Evolutionary conservation across 2,797 vertebrate species (phyloP), one percentile per base, ranked within the genome.

Genomic region (Argyrosomus regius): DNA sequence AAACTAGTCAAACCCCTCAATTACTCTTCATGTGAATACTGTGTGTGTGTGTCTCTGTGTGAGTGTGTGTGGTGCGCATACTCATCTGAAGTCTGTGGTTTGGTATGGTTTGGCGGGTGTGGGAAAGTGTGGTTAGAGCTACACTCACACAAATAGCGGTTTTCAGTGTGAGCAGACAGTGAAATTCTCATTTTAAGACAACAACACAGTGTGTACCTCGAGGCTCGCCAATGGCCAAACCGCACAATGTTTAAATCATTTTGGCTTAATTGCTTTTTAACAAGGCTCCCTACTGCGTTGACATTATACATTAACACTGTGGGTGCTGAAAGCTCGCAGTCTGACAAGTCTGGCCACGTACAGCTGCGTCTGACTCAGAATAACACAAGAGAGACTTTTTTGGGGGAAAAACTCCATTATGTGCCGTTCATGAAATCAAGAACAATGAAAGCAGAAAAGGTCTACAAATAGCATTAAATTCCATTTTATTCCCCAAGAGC

Each of bases 191-290:
- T 94, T 95, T 93, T 89, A 94, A 94, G 93, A 94, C 92, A 95
- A 95, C 92, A 94, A 93, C 87, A 93, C 89, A 88, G 90, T 86
- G 89, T 86, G 93, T 81, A 93, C 94, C 92, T 92, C 88, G 65
- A 91, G 90, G 87, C 91, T 87, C 80, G 91, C 91, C 89, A 86
- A 82, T 88, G 86, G 89, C 90, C 89, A 91, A 90, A 94, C 93
- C 94, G 56, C 93, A 93, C 84, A 83, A 93, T 92, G 92, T 94
- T 94, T 94, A 94, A 95, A 94, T 95, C 92, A 94, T 95, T 94
- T 94, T 88, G 92, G 88, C 92, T 95, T 94, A 95, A 94, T 94
- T 95, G 93, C 93, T 91, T 95, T 95, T 94, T 95, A 95, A 95
- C 94, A 94, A 95, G 94, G 89, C 90, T 93, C 92, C 93, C 93